Conservation (phyloP, 2,888 invertebrate species). For the Clanis bilineata region DNA sequence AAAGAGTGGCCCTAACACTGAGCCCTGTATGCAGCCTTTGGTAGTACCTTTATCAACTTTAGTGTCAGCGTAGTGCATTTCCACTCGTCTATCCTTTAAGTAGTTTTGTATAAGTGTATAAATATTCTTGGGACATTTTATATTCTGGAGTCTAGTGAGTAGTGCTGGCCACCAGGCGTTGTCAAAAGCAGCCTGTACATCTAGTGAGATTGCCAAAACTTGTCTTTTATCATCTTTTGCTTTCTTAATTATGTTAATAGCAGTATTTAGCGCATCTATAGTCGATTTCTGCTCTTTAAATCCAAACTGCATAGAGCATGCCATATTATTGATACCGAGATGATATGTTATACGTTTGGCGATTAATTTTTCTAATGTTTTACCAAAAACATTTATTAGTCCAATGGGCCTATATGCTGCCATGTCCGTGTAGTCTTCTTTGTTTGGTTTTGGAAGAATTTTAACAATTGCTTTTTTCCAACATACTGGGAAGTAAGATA, state of each 20-base stretch:
- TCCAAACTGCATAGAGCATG: slow-evolving; percentile 22
- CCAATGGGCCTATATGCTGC: slow-evolving; percentile 31
- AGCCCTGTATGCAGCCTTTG: slow-evolving; percentile 27
- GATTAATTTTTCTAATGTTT: slow-evolving; percentile 25
- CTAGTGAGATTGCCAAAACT: slow-evolving; percentile 21
- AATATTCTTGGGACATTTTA: slow-evolving; percentile 10
- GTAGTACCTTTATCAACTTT: slow-evolving; percentile 11
- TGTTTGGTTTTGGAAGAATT: slow-evolving; percentile 33
- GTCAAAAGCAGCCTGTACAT: slow-evolving; percentile 18
- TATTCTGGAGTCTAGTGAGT: neutral
- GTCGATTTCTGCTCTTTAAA: slow-evolving; percentile 26
- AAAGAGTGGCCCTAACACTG: no score
- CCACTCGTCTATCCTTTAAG: neutral
- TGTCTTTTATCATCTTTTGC: neutral
- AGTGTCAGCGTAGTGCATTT: slow-evolving; percentile 10
- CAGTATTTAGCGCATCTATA: slow-evolving; percentile 18
- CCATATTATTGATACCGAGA: neutral
- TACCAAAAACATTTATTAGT: slow-evolving; percentile 27
- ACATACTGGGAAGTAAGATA: slow-evolving; percentile 16
- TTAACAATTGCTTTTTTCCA: slow-evolving; percentile 32
- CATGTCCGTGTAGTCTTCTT: slow-evolving; percentile 18
- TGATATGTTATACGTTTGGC: slow-evolving; percentile 12
- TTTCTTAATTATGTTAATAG: neutral
- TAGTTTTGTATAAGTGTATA: slow-evolving; percentile 15
- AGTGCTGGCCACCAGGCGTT: slow-evolving; percentile 22